Evolutionary conservation across 2,113 vertebrate genomes (phyloP), one percentile per base, ranked within the genome.

Genomic region (Alosa alosa): DNA sequence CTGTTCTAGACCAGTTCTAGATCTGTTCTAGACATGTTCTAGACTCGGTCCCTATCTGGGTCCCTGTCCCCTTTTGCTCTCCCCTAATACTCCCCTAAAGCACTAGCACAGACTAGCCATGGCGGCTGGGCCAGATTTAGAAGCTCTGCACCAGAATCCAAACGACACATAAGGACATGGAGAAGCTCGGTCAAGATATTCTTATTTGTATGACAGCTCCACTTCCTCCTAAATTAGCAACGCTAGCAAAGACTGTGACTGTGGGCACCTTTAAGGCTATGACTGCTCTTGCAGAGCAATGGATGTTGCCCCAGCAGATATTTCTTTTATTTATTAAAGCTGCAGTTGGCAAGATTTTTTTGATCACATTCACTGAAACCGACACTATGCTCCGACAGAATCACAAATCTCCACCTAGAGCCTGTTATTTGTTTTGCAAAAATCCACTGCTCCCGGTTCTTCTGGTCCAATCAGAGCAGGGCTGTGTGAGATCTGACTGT

Each of bases 71-170:
- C 44, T 47, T 52, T 31, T 82, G 49, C 36, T 52, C 50, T 47
- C 17, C 31, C 81, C 83, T 64, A 64, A 72, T 49, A 46, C 50
- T 47, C 17, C 31, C 81, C 83, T 64, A 64, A 72, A 31, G 31
- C 39, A 46, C n/a, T n/a, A 57, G 86, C 46, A 45, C 83, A 82
- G 25, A 72, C n/a, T 89, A 88, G 88, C 85, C 85, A 86, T 81
- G 45, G 44, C 49, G 11, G n/a, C 91, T 87, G 87, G 90, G 91
- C 93, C 92, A 91, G 93, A 93, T 94, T 94, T 86, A 60, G 90
- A 93, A 94, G 93, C 93, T 93, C 87, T 94, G 94, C 93, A 94
- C 93, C 90, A 82, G 75, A 83, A 84, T 50, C 20, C 86, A 72
- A 13, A 36, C 7, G 9, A 3, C 64, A 31, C n/a, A 11, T 15